Percentiles rank a stretch among this genome's conserved stretches.
These are phyloP conservation scores for Pseudanteris insignis DNA, from an alignment of 2,888 invertebrate genomes.

Conservation along the genomic window DNA sequence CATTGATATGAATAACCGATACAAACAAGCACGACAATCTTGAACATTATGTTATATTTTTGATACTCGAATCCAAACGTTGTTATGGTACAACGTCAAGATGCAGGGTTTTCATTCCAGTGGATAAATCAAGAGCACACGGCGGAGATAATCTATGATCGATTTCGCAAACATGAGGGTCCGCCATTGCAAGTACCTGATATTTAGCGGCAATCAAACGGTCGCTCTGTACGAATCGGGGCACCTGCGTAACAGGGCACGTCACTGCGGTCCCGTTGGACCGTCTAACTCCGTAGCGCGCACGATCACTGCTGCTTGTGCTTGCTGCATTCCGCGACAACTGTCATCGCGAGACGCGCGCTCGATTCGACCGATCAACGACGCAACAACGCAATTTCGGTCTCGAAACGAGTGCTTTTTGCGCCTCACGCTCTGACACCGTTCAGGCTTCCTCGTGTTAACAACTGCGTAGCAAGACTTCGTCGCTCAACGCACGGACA, in stretches of 20 bases:
- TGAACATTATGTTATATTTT: too few relatives aligned
- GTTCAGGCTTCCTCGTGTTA: background rate
- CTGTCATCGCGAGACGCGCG: slow-evolving; percentile 27
- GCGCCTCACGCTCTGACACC: background rate
- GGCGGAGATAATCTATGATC: background rate
- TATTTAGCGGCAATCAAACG: slow-evolving; percentile 19
- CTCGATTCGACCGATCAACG: slow-evolving; percentile 15
- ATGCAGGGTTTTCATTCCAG: too few relatives aligned
- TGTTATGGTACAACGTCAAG: too few relatives aligned
- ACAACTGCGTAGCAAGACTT: background rate
- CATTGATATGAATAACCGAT: too few relatives aligned
- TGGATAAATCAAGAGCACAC: too few relatives aligned
- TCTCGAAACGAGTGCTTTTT: slow-evolving; percentile 9
- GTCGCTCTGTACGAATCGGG: slow-evolving; percentile 11
- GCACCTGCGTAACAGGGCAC: slow-evolving; percentile 18
- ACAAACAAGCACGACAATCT: too few relatives aligned
- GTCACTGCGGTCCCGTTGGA: slow-evolving; percentile 32
- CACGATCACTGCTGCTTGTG: slow-evolving; percentile 27
- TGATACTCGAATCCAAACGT: too few relatives aligned
- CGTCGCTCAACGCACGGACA: slow-evolving; percentile 4
- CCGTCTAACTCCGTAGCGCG: slow-evolving; percentile 31
- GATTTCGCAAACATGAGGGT: slow-evolving; percentile 38
- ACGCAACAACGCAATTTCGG: slow-evolving; percentile 19
- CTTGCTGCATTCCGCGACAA: slow-evolving; percentile 22
- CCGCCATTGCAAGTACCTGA: slow-evolving; percentile 41